Evolutionary conservation across 2,113 vertebrate genomes (phyloP).

Genomic region (Bubalus kerabau): DNA sequence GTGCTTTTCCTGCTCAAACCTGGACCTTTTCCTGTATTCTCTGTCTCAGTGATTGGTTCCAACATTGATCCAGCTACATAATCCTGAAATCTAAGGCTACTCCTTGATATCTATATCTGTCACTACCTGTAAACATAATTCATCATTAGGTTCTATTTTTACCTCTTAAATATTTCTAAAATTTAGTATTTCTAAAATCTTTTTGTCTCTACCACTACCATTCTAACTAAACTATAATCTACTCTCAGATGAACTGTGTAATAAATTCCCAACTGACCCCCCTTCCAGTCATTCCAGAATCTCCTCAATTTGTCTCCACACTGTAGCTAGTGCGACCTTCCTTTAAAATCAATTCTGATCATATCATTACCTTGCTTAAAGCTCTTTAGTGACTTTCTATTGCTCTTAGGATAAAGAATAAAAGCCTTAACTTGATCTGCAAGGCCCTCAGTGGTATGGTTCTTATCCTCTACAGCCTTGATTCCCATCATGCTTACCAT

Average conservation of each 20-base stretch:
- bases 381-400: background rate
- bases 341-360: constrained; percentile 10
- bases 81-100: background rate
- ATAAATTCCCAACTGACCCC: background rate
- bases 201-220: background rate
- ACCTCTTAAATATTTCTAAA: constrained; percentile 30
- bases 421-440: background rate
- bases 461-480: background rate
- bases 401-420: background rate
- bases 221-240: constrained; percentile 1
- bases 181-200: background rate
- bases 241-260: background rate
- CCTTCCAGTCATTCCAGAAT: background rate
- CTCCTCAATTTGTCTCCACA: constrained; percentile 4
- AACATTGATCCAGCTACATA: background rate
- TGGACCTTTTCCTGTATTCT: background rate
- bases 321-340: background rate
- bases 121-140: background rate
- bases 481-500: background rate
- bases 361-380: background rate
- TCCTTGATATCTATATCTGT: background rate
- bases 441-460: background rate
- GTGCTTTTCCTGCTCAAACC: background rate
- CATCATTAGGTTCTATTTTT: background rate
- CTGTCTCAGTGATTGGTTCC: background rate